Evolutionary conservation across 2,888 invertebrate genomes (phyloP), one percentile per base, ranked within the genome.

Genomic region (Opisthograptis luteolata): DNA sequence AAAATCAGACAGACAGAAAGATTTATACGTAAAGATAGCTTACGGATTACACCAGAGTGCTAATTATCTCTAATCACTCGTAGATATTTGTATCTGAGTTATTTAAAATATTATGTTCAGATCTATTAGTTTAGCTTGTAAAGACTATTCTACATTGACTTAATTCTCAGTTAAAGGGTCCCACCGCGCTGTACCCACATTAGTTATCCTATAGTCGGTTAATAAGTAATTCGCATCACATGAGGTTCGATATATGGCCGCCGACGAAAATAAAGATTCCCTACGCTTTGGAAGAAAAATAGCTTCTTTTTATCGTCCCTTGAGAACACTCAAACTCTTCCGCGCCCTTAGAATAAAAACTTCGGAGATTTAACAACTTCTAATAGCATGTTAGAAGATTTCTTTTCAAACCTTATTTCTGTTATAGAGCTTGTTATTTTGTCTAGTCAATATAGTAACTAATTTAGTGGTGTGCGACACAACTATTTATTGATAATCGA

Each of bases 191-290:
- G 32, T 43, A 39, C 39, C 42, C 15, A 20, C 48, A 55, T 62
- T 55, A 49, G 32, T 61, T 55, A 51, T 31, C 49, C 34, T n/a
- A n/a, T n/a, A 36, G 39, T 20, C 46, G 44, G 53, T 55, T 40
- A 60, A 62, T 62, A n/a, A n/a, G n/a, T n/a, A 62, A 62, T 62
- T 62, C 60, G 40, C 39, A 51, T 59, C 55, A 47, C 58, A 59
- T 39, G 55, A n/a, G 55, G 54, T 48, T 56, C 51, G 36, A 63
- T 62, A 55, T 62, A 64, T 56, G 32, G 55, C 42, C 27, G 17
- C 45, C 7, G 17, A 27, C 12, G 51, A 42, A 47, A 44, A 46
- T 49, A 54, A 53, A 55, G 24, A 43, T 55, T 52, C 27, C 43
- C 31, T 37, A 37, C 30, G 35, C 24, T 32, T 40, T 20, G n/a